These are phyloP conservation scores for Ornithoptera alexandrae DNA, from an alignment of 2,888 invertebrate genomes.

Conservation along the genomic window DNA sequence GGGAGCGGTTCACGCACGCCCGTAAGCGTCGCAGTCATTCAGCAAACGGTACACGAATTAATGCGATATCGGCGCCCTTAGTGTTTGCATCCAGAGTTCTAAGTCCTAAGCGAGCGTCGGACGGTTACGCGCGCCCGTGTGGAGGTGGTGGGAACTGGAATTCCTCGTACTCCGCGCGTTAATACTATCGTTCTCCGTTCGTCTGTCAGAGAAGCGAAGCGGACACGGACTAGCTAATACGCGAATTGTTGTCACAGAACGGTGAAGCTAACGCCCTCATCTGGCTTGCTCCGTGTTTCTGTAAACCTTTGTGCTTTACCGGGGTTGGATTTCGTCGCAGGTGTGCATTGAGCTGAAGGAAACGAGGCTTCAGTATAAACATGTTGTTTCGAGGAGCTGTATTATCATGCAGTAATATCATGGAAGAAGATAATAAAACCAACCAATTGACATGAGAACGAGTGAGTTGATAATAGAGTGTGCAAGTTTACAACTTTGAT, in stretches of 20 bases:
- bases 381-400: not conserved
- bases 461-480: too few relatives aligned
- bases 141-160: constrained; percentile 61
- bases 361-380: not conserved
- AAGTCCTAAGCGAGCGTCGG: constrained; percentile 46
- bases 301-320: not conserved
- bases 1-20: constrained; percentile 48
- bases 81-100: constrained; percentile 55
- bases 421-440: too few relatives aligned
- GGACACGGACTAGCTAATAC: constrained; percentile 65
- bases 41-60: constrained; percentile 51
- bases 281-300: not conserved
- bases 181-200: constrained; percentile 37
- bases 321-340: too few relatives aligned
- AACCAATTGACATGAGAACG: too few relatives aligned
- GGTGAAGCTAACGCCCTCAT: not conserved
- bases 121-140: constrained; percentile 64
- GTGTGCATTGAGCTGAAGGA: not conserved
- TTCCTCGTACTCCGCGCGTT: constrained; percentile 62
- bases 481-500: too few relatives aligned
- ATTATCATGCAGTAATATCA: not conserved
- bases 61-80: constrained; percentile 55
- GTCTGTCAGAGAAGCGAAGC: constrained; percentile 51
- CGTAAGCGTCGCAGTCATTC: constrained; percentile 55
- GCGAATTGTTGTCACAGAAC: not conserved